Evolutionary conservation across 2,888 invertebrate genomes (phyloP).

Genomic region (Lasioglossum marginatum): DNA sequence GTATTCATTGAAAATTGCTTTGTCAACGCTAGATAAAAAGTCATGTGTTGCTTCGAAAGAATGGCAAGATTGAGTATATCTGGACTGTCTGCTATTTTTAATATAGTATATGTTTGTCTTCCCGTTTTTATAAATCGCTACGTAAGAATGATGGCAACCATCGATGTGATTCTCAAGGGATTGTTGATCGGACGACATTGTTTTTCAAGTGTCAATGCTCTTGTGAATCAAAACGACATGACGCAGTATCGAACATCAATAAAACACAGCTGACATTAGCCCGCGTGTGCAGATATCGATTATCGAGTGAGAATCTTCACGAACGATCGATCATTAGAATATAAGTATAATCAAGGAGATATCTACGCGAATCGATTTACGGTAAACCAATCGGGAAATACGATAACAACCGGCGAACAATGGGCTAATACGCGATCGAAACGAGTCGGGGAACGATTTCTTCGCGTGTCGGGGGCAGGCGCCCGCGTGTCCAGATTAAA

Average conservation of each 20-base stretch:
- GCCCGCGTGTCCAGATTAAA: slow-evolving; percentile 2
- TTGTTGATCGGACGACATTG: not conserved
- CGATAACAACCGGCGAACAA: not conserved
- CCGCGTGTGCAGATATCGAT: not conserved
- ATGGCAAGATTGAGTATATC: too few relatives aligned
- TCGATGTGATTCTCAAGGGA: not conserved
- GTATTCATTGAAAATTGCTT: not conserved
- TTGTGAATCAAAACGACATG: not conserved
- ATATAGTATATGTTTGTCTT: not conserved
- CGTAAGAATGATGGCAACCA: not conserved
- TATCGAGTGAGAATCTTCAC: not conserved
- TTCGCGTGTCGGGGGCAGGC: not conserved
- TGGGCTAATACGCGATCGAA: not conserved
- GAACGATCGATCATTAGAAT: not conserved
- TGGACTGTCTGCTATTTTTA: not conserved
- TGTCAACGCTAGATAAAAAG: not conserved
- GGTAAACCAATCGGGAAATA: not conserved
- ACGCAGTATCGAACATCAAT: not conserved
- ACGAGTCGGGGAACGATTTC: not conserved
- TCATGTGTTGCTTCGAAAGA: too few relatives aligned
- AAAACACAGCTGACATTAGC: not conserved
- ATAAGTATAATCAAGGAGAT: not conserved
- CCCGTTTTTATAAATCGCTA: too few relatives aligned
- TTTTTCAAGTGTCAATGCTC: not conserved
- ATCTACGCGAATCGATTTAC: not conserved